Evolutionary conservation across 2,113 vertebrate genomes (phyloP), one percentile per base, ranked within the genome.

Genomic region (Formicarius rufipectus): DNA sequence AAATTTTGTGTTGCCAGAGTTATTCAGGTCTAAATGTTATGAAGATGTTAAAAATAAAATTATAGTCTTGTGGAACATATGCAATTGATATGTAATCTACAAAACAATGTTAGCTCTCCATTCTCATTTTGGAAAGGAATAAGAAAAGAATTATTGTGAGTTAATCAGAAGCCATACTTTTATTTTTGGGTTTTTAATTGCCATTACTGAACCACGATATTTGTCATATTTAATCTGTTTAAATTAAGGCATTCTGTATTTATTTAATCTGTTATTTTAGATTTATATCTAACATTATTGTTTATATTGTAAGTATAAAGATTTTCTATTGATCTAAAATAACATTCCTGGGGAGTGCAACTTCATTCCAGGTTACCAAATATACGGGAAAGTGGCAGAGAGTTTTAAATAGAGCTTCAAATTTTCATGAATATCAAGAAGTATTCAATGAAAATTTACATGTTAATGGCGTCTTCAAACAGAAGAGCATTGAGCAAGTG

Each of bases 331-430:
- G 10, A 89, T 87, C 24, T 87, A 63, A 88, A 89, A 72, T 30
- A 44, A 80, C 25, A 42, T 81, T 89, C 14, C 35, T 17, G 4
- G 2, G 18, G 39, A 79, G 22, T 9, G 12, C 1, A 6, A 42
- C 42, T n/a, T 81, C 55, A 52, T 82, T 87, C 14, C 44, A 72
- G 64, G 49, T 42, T 84, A 82, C 6, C 15, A 81, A 72, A 56
- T 53, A 56, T 4, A 22, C 2, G 4, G 16, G 10, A 24, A 39
- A 42, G 35, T 13, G 3, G 2, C 28, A 62, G 12, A 22, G 2
- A 33, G 19, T 78, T 80, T 81, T 81, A 71, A 24, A 35, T 1
- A 60, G 35, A 84, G 6, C 19, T 92, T 88, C 35, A 63, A 35
- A 67, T 74, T 92, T 55, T 64, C 37, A 24, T 9, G 9, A 78